phyloP scores from a whole-genome alignment of 2,888 invertebrate genomes.

The Cotesia congregata region DNA sequence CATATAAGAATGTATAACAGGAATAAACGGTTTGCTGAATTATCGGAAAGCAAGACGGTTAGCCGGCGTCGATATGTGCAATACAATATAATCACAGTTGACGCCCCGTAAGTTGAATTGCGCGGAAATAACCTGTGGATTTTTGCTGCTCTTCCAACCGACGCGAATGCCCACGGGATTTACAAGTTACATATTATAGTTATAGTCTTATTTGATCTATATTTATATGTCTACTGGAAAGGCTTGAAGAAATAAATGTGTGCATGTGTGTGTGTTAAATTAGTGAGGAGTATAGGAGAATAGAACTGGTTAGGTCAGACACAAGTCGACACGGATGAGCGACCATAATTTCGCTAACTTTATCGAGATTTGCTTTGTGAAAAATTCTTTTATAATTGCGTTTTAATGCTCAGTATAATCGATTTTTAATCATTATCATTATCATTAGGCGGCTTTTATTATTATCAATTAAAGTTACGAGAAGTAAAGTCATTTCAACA shows the following conservation, averaged over 20 bases:
- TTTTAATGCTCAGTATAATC: neutral
- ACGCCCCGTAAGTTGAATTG: constrained; percentile 20
- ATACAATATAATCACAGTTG: constrained; percentile 29
- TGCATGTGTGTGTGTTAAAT: no score
- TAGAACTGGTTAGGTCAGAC: constrained; percentile 36
- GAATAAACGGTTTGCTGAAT: neutral
- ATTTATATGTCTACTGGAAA: neutral
- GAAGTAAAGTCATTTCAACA: no score
- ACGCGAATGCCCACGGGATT: constrained; percentile 36
- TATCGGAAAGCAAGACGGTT: neutral
- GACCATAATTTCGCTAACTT: constrained; percentile 28
- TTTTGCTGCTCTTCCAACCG: constrained; percentile 51
- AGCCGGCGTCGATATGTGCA: constrained; percentile 25
- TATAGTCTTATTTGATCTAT: neutral
- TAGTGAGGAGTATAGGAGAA: constrained; percentile 26
- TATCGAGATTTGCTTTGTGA: constrained; percentile 3
- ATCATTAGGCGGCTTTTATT: neutral
- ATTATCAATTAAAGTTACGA: no score
- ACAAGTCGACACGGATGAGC: constrained; percentile 30
- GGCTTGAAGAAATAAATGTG: neutral
- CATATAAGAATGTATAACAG: neutral
- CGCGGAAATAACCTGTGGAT: constrained; percentile 40
- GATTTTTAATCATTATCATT: neutral
- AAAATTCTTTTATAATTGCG: neutral
- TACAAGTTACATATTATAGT: constrained; percentile 24